These are phyloP conservation scores for Selene dorsalis DNA, from an alignment of 2,797 vertebrate genomes.

Conservation along the genomic window DNA sequence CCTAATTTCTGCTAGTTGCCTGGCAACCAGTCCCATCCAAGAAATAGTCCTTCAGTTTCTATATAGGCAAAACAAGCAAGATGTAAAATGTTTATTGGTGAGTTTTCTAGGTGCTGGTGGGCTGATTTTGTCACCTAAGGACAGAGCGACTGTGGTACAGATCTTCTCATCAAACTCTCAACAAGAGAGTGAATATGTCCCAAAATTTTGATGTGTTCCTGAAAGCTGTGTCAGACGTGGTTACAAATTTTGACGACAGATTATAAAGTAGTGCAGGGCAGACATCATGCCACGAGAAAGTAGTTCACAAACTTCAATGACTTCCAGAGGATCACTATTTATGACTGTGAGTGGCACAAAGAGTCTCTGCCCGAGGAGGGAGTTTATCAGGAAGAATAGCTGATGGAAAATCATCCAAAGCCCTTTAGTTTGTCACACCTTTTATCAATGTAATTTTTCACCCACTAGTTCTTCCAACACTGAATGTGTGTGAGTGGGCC, in stretches of 20 bases:
- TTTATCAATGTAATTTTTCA: constrained; percentile 74
- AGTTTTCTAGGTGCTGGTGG: neutral
- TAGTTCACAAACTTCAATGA: neutral
- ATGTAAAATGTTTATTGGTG: neutral
- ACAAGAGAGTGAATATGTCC: constrained; percentile 4
- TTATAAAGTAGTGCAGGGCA: neutral
- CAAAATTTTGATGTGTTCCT: neutral
- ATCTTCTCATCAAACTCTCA: neutral
- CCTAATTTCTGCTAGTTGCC: neutral
- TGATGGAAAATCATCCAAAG: constrained; percentile 62
- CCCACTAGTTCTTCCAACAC: constrained; percentile 45
- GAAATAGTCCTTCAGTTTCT: neutral
- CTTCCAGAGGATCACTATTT: constrained; percentile 26
- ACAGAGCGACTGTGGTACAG: neutral
- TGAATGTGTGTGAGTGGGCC: constrained; percentile 73
- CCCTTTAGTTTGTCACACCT: constrained; percentile 69
- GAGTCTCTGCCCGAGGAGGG: constrained; percentile 22
- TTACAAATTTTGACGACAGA: neutral
- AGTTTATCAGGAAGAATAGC: constrained; percentile 56
- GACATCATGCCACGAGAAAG: neutral
- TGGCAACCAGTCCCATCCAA: neutral
- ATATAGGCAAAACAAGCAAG: neutral
- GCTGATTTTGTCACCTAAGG: neutral
- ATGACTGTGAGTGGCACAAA: constrained; percentile 23
- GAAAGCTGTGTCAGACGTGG: neutral